Evolutionary conservation across 1,140 invertebrate species (phyloP).

Genomic region (Eumaeus atala): DNA sequence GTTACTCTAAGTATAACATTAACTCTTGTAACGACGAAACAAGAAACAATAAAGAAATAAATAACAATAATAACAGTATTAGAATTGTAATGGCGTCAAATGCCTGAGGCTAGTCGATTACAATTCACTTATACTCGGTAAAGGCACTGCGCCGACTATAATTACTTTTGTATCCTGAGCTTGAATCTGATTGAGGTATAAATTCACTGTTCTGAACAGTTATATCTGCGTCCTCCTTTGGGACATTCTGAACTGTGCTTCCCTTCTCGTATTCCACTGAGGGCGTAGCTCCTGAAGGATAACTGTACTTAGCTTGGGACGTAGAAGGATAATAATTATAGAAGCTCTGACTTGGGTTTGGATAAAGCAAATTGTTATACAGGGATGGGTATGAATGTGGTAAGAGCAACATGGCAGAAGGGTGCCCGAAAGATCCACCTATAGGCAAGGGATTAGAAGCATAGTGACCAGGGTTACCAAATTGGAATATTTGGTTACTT

Average conservation of each 20-base stretch:
- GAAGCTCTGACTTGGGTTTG: constrained; percentile 50
- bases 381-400: constrained; percentile 47
- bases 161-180: constrained; percentile 42
- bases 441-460: constrained; percentile 37
- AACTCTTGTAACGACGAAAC: constrained; percentile 8
- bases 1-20: constrained; percentile 4
- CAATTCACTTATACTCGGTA: constrained; percentile 32
- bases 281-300: constrained; percentile 35
- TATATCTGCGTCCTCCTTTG: constrained; percentile 49
- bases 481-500: constrained; percentile 20
- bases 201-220: constrained; percentile 43
- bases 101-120: neutral
- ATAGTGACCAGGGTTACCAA: constrained; percentile 35
- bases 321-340: constrained; percentile 61
- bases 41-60: constrained; percentile 17
- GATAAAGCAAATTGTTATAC: constrained; percentile 53
- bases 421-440: constrained; percentile 39
- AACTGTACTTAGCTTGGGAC: constrained; percentile 55
- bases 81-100: constrained; percentile 1
- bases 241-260: constrained; percentile 33
- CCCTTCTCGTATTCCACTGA: constrained; percentile 53
- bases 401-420: constrained; percentile 53
- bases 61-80: constrained; percentile 16
- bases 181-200: constrained; percentile 35
- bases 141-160: constrained; percentile 31